These are phyloP conservation scores for Maniola hyperantus DNA, from an alignment of 2,888 invertebrate species.

Conservation along the genomic window DNA sequence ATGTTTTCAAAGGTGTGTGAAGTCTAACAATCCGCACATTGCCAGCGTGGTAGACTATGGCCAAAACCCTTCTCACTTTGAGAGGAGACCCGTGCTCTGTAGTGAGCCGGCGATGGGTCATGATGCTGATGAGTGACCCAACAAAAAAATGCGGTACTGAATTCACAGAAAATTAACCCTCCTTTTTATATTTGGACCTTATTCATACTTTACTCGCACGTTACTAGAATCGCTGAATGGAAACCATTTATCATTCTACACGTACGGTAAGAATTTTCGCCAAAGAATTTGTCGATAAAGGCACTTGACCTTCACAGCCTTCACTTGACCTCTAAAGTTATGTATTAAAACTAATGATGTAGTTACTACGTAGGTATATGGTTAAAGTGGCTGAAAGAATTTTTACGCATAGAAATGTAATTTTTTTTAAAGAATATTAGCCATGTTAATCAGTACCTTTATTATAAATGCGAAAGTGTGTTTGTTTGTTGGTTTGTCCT, in stretches of 20 bases:
- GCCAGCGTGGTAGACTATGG: too few species aligned
- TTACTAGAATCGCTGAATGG: not conserved
- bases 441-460: too few species aligned
- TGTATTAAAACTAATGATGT: not conserved
- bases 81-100: too few species aligned
- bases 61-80: too few species aligned
- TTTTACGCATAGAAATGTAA: too few species aligned
- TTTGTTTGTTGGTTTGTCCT: too few species aligned
- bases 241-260: constrained; percentile 14
- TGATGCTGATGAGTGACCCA: too few species aligned
- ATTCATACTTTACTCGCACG: not conserved
- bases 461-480: too few species aligned
- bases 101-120: too few species aligned
- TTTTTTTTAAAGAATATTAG: too few species aligned
- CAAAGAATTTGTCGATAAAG: not conserved
- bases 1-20: too few species aligned
- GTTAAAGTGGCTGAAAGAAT: not conserved
- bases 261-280: not conserved
- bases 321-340: not conserved
- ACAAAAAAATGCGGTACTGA: not conserved
- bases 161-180: not conserved
- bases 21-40: too few species aligned
- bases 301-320: not conserved
- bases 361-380: not conserved
- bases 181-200: not conserved